These are phyloP conservation scores for Nebria ingens DNA, from an alignment of 1,140 invertebrate genomes.

Conservation along the genomic window DNA sequence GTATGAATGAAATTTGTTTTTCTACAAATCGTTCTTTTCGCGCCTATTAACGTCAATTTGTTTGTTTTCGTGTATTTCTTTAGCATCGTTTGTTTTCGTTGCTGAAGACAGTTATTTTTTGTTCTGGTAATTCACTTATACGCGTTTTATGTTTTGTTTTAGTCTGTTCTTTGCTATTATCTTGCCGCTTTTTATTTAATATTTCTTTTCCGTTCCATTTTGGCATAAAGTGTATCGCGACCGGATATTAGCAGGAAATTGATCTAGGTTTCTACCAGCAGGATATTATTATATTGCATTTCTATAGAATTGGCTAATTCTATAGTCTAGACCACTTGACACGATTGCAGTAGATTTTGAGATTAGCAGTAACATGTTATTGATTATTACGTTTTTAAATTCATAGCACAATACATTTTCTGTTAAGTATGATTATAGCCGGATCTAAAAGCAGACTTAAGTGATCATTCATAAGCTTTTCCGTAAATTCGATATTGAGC, in stretches of 20 bases:
- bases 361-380: too few species aligned
- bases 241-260: conserved; percentile 3
- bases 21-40: background rate
- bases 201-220: background rate
- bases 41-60: conserved; percentile 5
- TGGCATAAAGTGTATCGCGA: background rate
- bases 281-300: background rate
- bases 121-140: background rate
- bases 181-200: background rate
- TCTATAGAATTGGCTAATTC: conserved; percentile 5
- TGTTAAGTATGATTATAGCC: too few species aligned
- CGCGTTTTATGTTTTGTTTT: background rate
- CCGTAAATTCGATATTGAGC: too few species aligned
- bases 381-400: too few species aligned
- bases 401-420: too few species aligned
- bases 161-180: background rate
- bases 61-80: background rate
- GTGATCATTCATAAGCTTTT: too few species aligned
- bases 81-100: background rate
- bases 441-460: too few species aligned
- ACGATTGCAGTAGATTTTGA: too few species aligned
- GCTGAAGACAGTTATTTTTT: background rate
- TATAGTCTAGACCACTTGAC: too few species aligned
- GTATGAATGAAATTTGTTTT: background rate
- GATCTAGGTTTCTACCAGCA: background rate